Base-by-base conservation (phyloP, 1,140 invertebrate species). In the Monomorium pharaonis region DNA sequence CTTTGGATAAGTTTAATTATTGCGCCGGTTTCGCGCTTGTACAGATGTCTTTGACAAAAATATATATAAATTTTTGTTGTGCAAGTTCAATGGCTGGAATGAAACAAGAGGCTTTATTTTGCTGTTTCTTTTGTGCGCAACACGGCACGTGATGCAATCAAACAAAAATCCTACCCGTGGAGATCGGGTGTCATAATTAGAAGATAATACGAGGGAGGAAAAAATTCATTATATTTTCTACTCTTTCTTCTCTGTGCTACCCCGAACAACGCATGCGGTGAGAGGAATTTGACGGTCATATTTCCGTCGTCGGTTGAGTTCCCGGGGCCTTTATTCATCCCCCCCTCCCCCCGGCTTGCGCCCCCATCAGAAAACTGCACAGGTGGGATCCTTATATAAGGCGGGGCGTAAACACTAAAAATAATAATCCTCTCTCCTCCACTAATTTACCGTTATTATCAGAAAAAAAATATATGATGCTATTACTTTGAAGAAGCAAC, bases 241-340 rank as follows among this genome's bases (percentile, higher is more conserved):
- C 63, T 81, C 87, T 92, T 88, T 37, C 37, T 37, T 3, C 37
- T 37, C 60, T 93, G 33, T 85, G 92, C n/a, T 92, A 93, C 63
- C 74, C 92, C 99, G 77, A 99, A 98, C 94, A 98, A 97, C 30
- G 99, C 99, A 94, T 98, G 98, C 44, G 98, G 98, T 1, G 98
- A 99, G 96, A 99, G 99, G 96, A 99, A 99, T 93, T 99, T 98
- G 1, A 99, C 98, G 5, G 99, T 99, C 92, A 98, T 99, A 85
- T 99, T 99, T 94, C 98, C 99, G 12, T 95, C 99, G 87, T 98
- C 98, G 18, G 97, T 99, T 92, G 98, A 99, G 92, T 96, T 99
- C 85, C 93, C 99, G 47, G 96, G 96, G 6, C 75, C 89, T 1
- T 92, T 92, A 33, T 42, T 91, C 37, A 58, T n/a, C 56, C 2